Evolutionary conservation across 2,797 vertebrate genomes (phyloP).

Genomic region (Bovichtus diacanthus): DNA sequence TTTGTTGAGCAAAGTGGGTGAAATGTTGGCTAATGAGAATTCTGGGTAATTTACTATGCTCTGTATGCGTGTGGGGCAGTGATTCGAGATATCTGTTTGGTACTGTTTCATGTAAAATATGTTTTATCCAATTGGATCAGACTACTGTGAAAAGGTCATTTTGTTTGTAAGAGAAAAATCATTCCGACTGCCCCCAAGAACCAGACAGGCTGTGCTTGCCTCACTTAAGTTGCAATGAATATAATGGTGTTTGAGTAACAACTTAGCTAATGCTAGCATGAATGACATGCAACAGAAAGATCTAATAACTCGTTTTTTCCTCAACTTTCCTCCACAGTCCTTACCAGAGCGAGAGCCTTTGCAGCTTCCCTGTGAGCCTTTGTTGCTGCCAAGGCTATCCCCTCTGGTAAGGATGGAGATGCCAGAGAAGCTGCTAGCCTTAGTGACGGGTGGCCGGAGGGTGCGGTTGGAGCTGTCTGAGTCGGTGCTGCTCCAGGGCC

Average conservation of each 20-base stretch:
- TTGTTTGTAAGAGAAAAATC: background rate
- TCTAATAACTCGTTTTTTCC: background rate
- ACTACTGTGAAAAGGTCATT: no score
- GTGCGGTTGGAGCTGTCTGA: conserved; percentile 94
- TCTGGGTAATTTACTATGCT: no score
- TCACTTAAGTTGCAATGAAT: background rate
- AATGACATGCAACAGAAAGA: background rate
- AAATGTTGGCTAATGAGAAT: no score
- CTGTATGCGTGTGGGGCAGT: no score
- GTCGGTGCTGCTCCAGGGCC: conserved; percentile 99
- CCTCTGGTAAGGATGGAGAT: conserved; percentile 98
- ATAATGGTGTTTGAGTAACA: background rate
- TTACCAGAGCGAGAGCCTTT: conserved; percentile 88
- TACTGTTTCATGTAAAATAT: no score
- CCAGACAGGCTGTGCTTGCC: background rate
- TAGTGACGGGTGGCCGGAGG: conserved; percentile 95
- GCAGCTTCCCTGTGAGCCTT: conserved; percentile 88
- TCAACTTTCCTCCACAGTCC: conserved; percentile 3
- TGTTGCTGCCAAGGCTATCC: conserved; percentile 96
- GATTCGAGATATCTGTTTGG: no score
- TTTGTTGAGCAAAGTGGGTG: no score
- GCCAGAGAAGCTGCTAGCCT: conserved; percentile 99
- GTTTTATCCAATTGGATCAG: no score
- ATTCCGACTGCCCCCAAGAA: background rate
- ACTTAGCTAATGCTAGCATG: background rate